phyloP scores from a whole-genome alignment of 2,797 vertebrate genomes.

The Sebastes cheni region DNA sequence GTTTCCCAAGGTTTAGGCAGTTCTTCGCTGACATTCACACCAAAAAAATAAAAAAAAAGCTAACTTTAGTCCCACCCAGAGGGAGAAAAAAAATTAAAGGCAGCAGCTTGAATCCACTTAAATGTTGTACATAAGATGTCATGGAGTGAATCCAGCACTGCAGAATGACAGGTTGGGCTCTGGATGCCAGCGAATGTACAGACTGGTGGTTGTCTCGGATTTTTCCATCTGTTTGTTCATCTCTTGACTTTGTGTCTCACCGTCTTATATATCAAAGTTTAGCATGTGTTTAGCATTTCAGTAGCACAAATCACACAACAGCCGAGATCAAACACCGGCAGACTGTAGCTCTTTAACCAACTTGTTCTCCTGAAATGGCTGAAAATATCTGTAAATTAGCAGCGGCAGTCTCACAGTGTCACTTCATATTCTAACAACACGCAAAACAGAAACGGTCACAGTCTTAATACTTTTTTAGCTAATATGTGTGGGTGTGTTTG shows the following conservation, averaged over 20 bases:
- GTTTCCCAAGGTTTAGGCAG: slow-evolving; percentile 1
- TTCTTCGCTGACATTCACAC: slow-evolving; percentile 7
- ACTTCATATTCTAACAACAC: background rate
- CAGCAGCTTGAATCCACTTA: slow-evolving; percentile 43
- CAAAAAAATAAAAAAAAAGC: background rate
- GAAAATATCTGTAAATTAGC: background rate
- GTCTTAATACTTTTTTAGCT: background rate
- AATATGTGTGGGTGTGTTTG: background rate
- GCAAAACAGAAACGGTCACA: background rate
- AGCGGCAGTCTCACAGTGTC: background rate
- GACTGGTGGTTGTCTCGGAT: slow-evolving; percentile 32
- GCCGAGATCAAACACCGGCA: background rate
- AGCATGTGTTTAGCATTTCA: background rate
- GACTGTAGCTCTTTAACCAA: background rate
- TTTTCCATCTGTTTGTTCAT: slow-evolving; percentile 37
- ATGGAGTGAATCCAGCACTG: slow-evolving; percentile 19
- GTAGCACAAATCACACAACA: background rate
- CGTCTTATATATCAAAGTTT: background rate
- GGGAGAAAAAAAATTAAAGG: background rate
- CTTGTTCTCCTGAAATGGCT: background rate
- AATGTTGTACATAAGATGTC: slow-evolving; percentile 26
- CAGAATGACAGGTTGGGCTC: slow-evolving; percentile 29
- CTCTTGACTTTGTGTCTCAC: slow-evolving; percentile 11
- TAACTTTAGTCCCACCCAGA: slow-evolving; percentile 17
- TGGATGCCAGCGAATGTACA: slow-evolving; percentile 41